These are phyloP conservation scores for Numenius arquata DNA, from an alignment of 2,113 vertebrate species.

Conservation along the genomic window DNA sequence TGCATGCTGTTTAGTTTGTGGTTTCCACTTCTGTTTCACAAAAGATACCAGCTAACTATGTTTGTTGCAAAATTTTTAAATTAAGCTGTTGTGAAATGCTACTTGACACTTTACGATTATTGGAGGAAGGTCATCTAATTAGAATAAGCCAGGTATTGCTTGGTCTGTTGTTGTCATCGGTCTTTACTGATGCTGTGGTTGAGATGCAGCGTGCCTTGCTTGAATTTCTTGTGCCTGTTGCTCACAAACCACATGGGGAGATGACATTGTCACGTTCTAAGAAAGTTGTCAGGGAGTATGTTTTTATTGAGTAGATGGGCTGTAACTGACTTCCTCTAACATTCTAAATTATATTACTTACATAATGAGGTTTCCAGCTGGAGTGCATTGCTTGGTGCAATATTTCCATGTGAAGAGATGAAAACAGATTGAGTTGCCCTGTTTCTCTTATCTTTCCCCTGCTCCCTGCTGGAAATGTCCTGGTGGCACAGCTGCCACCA, in stretches of 20 bases:
- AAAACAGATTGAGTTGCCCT: neutral
- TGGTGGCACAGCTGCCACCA: neutral
- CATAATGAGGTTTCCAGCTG: neutral
- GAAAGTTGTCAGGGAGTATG: neutral
- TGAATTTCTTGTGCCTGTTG: neutral
- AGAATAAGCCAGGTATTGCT: neutral
- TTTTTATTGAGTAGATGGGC: neutral
- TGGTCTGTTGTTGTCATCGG: neutral
- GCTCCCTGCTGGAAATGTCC: neutral
- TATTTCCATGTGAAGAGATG: neutral
- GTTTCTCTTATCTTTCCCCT: neutral
- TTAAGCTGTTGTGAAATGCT: constrained; percentile 51
- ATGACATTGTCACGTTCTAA: neutral
- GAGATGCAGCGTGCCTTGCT: neutral
- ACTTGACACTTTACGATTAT: neutral
- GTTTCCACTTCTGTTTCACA: constrained; percentile 51
- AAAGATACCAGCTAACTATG: constrained; percentile 29
- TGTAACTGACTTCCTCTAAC: neutral
- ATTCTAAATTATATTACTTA: neutral
- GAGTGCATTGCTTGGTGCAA: neutral
- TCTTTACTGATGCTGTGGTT: neutral
- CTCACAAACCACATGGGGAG: neutral
- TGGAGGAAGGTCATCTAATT: neutral
- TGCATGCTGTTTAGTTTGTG: constrained; percentile 37
- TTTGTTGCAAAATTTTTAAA: constrained; percentile 49